Base-by-base conservation (phyloP, 2,797 vertebrate species). In the Bufotes viridis region DNA sequence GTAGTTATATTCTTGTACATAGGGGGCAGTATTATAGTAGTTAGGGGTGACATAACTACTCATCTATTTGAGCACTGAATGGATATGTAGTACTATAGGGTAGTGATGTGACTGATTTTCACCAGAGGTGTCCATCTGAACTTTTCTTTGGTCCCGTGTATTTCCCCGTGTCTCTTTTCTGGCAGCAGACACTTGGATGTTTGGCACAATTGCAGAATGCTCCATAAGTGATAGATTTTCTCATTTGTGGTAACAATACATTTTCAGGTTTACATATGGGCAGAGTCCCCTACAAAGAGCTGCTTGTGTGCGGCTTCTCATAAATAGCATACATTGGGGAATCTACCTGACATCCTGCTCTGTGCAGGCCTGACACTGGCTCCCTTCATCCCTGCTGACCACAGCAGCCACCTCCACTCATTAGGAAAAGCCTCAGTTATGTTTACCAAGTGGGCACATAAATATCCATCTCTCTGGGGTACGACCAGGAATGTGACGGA, bases 361-460 rank as follows among this genome's bases (percentile, higher is more conserved):
- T 65, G 42, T 75, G 26, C 17, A 53, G 80, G 12, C 18, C 34
- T 78, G 75, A 88, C 87, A 88, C 74, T 84, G 82, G 75, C 87
- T 79, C 82, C 34, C 87, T 88, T 75, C 78, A 61, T 84, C 74
- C 49, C 26, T 7, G 9, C 65, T 88, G 87, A 84, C 81, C 87
- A 61, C 87, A 84, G 87, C 74, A n/a, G 51, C 29, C n/a, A 24
- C 87, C 81, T 79, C 60, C 70, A 49, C 74, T 88, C 87, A 88
- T 88, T 87, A 84, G 61, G 60, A 72, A 61, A 88, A 84, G 82
- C 87, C 87, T 79, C 82, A 88, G 81, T 70, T 80, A 88, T 88
- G 81, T 88, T 88, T 88, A 84, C 87, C 55, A 42, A 79, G 87
- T 58, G 67, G 75, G 74, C 72, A 78, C 81, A 53, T 75, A 88